Evolutionary conservation across 2,113 vertebrate genomes (phyloP), one percentile per base, ranked within the genome.

Genomic region (Stomatorhinus ivindoensis): DNA sequence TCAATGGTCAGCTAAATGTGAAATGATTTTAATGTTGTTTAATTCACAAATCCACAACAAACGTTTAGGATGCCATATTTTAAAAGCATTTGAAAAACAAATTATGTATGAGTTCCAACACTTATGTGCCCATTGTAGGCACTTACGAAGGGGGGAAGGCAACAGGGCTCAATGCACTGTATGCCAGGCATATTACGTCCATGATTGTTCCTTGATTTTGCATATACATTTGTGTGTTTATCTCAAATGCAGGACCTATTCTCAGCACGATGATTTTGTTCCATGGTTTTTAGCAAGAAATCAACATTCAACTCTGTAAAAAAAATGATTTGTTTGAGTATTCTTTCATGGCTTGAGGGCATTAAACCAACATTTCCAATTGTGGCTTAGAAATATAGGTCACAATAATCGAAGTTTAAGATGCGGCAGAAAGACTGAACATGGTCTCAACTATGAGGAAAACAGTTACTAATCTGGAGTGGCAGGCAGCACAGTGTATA

Each of bases 321-420:
- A 86, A 86, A 86, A 86, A 51, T 51, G 24, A 86, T 47, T 86
- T 87, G 48, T 53, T 55, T 87, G 85, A 51, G 27, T 87, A 55
- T 87, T 55, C 35, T 53, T 87, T 47, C 47, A 44, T 55, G 85
- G n/a, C 85, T 87, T 87, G n/a, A 80, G 27, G 47, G 85, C 50
- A 53, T 24, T 53, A 87, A 53, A 51, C 47, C 9, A 53, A 15
- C n/a, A 87, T 53, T 39, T 87, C 85, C 85, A 87, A 87, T 55
- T 87, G 15, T 53, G 27, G 50, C n/a, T 19, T 50, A 87, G 24
- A 39, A 55, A 55, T 87, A 17, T 53, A 55, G 50, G 85, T 31
- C 85, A 87, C 27, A 8, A 53, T 86, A 15, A 35, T 51, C n/a
- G 55, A 53, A 47, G 27, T 10, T 87, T 50, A 53, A 48, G 47